Evolutionary conservation across 2,888 invertebrate species (phyloP), one percentile per base, ranked within the genome.

Genomic region (Eulithis testata): DNA sequence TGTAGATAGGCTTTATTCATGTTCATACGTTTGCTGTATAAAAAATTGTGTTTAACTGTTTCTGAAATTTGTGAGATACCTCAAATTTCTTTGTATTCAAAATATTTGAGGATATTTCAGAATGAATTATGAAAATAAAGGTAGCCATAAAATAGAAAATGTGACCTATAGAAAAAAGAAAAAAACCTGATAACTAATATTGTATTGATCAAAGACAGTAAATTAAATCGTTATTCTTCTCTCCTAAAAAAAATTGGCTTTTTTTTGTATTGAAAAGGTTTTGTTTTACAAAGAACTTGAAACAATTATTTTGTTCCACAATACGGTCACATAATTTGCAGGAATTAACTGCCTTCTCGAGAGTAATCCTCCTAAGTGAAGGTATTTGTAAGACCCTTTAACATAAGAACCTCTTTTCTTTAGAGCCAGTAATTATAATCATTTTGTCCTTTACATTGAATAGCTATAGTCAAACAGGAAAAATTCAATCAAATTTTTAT

Each of bases 351-450:
- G 12, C 40, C 40, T 31, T 8, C 62, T 61, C 27, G 9, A 61
- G 66, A 66, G 53, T 60, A 71, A 66, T 58, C 64, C 59, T 37
- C 47, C 57, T 53, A 65, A 66, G 60, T 66, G 62, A 67, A 56
- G 56, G 65, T 60, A 65, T 69, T 63, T 3, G 36, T 40, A 40
- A 31, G 36, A 63, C 40, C 51, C 47, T 65, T 61, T 63, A 65
- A 51, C 61, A 44, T 67, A 63, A 69, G 63, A 70, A 71, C 66
- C 72, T 60, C 72, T 70, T 64, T 50, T 50, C 56, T 61, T 40
- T 62, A 69, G 65, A 62, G 65, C 59, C 57, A 55, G 63, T 71
- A 63, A 71, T 71, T 65, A 71, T 63, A 66, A 62, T 71, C 66
- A 69, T 71, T 71, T 71, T 65, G 60, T 68, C 58, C 63, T 63